Evolutionary conservation across 1,140 invertebrate genomes (phyloP).

Genomic region (Drosophila murphyi): DNA sequence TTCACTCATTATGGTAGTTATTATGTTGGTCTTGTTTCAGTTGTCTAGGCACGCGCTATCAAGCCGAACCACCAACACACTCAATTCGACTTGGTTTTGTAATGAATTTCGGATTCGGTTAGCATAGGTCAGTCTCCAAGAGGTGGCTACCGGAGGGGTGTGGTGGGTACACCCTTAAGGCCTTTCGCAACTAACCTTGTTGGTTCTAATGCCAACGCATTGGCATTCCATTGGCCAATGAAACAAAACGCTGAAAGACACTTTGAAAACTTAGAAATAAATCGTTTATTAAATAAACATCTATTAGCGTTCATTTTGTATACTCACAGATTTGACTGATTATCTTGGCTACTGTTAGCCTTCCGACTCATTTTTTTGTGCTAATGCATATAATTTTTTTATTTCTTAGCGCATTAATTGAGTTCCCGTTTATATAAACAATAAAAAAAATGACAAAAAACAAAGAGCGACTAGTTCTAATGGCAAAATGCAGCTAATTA

Average conservation of each 20-base stretch:
- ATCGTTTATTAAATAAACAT: slow-evolving; percentile 53
- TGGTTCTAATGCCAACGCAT: slow-evolving; percentile 62
- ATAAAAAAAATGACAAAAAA: not conserved
- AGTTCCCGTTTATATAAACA: not conserved
- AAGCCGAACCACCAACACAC: slow-evolving; percentile 29
- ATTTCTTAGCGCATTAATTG: slow-evolving; percentile 3
- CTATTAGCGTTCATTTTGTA: slow-evolving; percentile 55
- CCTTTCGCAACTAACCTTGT: slow-evolving; percentile 62
- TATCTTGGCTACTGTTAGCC: slow-evolving; percentile 20
- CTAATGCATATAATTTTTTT: slow-evolving; percentile 12
- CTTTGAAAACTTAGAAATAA: slow-evolving; percentile 41
- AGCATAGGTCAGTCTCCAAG: slow-evolving; percentile 70
- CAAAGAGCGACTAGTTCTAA: slow-evolving; percentile 21
- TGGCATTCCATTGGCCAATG: slow-evolving; percentile 48
- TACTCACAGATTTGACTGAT: slow-evolving; percentile 35
- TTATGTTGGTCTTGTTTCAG: slow-evolving; percentile 74
- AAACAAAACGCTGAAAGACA: slow-evolving; percentile 16
- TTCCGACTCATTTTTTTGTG: slow-evolving; percentile 20
- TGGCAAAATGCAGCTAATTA: slow-evolving; percentile 38
- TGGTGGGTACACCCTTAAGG: slow-evolving; percentile 22
- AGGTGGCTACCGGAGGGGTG: not conserved
- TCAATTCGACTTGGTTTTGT: slow-evolving; percentile 60
- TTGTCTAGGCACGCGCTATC: slow-evolving; percentile 78
- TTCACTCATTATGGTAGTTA: slow-evolving; percentile 67
- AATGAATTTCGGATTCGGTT: slow-evolving; percentile 60